Percentiles rank a stretch among this genome's conserved stretches.
Evolutionary conservation across 2,888 invertebrate species (phyloP).

Genomic region (Aromia moschata): DNA sequence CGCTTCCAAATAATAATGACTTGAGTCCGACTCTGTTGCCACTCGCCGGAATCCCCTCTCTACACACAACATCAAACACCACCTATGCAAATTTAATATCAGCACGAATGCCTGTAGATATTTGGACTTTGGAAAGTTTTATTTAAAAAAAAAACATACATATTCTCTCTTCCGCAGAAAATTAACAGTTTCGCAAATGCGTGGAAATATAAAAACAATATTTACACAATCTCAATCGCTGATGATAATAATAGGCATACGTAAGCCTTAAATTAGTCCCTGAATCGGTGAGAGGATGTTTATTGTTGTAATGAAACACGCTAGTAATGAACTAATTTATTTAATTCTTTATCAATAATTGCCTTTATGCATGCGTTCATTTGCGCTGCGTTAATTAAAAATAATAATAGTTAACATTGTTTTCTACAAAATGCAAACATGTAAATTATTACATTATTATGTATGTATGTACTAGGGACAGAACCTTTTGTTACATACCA

Average conservation of each 20-base stretch:
- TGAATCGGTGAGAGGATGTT: constrained; percentile 27
- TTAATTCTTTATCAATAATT: constrained; percentile 10
- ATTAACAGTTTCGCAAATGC: not conserved
- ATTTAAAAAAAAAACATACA: too few species aligned
- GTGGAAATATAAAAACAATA: not conserved
- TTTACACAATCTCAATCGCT: not conserved
- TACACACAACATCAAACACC: too few species aligned
- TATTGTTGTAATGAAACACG: constrained; percentile 12
- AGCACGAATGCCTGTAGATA: too few species aligned
- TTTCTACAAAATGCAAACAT: not conserved
- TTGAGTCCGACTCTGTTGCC: too few species aligned
- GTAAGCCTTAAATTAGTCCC: constrained; percentile 8
- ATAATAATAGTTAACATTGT: constrained; percentile 1
- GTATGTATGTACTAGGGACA: too few species aligned
- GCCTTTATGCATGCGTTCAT: constrained; percentile 9
- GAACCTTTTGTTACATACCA: too few species aligned
- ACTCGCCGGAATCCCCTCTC: too few species aligned
- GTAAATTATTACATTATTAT: too few species aligned
- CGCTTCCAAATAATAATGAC: too few species aligned
- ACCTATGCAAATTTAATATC: too few species aligned
- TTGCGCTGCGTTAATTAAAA: constrained; percentile 15
- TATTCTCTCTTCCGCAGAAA: too few species aligned
- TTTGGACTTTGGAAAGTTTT: too few species aligned
- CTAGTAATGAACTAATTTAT: constrained; percentile 22
- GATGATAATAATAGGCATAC: not conserved